Evolutionary conservation across 1,140 invertebrate species (phyloP).

Genomic region (Nomia melanderi): DNA sequence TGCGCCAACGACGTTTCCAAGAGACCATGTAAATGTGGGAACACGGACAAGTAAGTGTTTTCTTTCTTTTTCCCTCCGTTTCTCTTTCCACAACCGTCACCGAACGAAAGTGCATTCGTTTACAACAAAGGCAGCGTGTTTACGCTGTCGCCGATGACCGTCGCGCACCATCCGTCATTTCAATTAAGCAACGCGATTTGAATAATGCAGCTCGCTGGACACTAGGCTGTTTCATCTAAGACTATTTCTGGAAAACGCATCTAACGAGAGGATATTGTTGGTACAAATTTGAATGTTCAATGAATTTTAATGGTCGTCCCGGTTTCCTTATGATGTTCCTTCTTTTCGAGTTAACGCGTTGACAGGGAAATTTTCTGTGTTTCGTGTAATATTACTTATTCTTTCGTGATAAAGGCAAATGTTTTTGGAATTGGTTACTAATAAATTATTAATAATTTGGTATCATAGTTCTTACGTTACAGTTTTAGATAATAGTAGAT

Average conservation of each 20-base stretch:
- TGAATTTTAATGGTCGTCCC: too few relatives aligned
- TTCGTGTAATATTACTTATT: too few relatives aligned
- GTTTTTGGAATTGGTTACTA: too few relatives aligned
- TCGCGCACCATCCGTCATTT: background rate
- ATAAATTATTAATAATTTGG: too few relatives aligned
- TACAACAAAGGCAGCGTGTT: background rate
- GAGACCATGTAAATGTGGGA: background rate
- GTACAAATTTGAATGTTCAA: background rate
- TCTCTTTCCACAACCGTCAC: too few relatives aligned
- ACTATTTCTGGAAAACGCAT: background rate
- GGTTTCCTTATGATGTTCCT: too few relatives aligned
- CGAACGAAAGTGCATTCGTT: slow-evolving; percentile 5
- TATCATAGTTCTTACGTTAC: too few relatives aligned
- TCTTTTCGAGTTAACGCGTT: too few relatives aligned
- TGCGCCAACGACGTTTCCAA: slow-evolving; percentile 1
- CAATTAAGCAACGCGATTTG: background rate
- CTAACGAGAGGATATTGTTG: too few relatives aligned
- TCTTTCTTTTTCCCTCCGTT: background rate
- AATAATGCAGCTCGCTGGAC: background rate
- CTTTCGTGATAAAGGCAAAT: too few relatives aligned
- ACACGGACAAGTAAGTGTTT: slow-evolving; percentile 18
- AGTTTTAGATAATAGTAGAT: too few relatives aligned
- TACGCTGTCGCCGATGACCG: background rate
- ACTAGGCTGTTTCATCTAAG: background rate
- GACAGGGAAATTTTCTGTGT: too few relatives aligned